Evolutionary conservation across 2,888 invertebrate genomes (phyloP), one percentile per base, ranked within the genome.

Genomic region (Maniola hyperantus): DNA sequence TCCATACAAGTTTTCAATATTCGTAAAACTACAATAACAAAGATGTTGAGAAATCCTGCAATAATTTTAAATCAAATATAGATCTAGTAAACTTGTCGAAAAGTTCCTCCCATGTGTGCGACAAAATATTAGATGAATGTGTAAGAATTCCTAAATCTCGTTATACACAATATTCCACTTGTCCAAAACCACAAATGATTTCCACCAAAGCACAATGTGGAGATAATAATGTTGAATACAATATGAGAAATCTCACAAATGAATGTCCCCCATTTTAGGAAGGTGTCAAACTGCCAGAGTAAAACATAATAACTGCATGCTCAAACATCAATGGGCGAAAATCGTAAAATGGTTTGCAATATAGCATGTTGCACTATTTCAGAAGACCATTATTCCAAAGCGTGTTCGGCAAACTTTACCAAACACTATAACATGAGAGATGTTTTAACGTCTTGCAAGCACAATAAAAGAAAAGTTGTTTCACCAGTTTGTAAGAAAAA

Each of bases 161-260:
- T 34, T 61, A 36, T 20, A 50, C 33, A 18, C 60, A 61, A 10
- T 13, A 18, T 36, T 61, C 50, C 10, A 18, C 33, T 10, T 61
- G 18, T 36, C 18, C 6, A 6, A 50, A 18, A 11, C 11, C 60
- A 36, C 8, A 6, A 11, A 50, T 61, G 2, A 36, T 36, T 50
- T 61, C 60, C 13, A 50, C 18, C 8, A 36, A 61, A 36, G n/a
- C 34, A 18, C 34, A 50, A 20, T 50, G 36, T 61, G 50, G 50
- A 36, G 50, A 50, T 50, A 11, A 15, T 6, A 33, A 50, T 34
- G 42, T 11, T 20, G 7, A 20, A 39, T 7, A 42, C 4, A 26
- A 26, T 57, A 1, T 42, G 20, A 39, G 18, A 39, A 20, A 57
- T 57, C 2, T 0, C 5, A 15, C 15, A 13, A 42, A 13, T 13